Percentiles rank a stretch among this genome's conserved stretches.
These are phyloP conservation scores for Amblyopsis rosae DNA, from an alignment of 2,113 vertebrate genomes.

Conservation along the genomic window DNA sequence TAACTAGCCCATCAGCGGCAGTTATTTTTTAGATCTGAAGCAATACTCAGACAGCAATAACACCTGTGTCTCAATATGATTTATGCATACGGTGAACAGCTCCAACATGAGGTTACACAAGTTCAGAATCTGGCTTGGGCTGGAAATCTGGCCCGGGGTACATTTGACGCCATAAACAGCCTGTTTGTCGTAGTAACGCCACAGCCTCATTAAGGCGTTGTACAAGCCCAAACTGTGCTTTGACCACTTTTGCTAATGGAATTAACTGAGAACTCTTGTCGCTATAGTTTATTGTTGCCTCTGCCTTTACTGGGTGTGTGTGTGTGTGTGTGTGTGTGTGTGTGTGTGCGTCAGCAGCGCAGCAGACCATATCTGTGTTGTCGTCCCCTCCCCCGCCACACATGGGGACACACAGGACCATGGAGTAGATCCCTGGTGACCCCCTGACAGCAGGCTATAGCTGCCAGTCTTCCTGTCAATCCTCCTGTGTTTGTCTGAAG, in stretches of 20 bases:
- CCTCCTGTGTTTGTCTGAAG: slow-evolving; percentile 29
- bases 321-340: slow-evolving; percentile 27
- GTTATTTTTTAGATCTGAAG: slow-evolving; percentile 68
- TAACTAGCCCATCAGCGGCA: slow-evolving; percentile 61
- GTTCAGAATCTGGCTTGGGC: slow-evolving; percentile 11
- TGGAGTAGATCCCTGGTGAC: slow-evolving; percentile 44
- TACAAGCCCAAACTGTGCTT: slow-evolving; percentile 10
- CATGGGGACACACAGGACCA: slow-evolving; percentile 11
- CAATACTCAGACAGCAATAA: slow-evolving; percentile 83
- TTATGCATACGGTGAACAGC: slow-evolving; percentile 24
- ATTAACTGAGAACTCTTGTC: slow-evolving; percentile 20
- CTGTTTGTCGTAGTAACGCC: slow-evolving; percentile 40
- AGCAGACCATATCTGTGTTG: slow-evolving; percentile 17
- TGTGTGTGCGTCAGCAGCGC: slow-evolving; percentile 41
- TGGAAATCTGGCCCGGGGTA: slow-evolving; percentile 22
- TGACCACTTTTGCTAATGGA: slow-evolving; percentile 33
- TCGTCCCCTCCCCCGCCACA: slow-evolving; percentile 30
- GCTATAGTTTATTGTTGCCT: slow-evolving; percentile 33
- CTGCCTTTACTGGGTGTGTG: slow-evolving; percentile 45
- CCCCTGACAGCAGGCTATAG: slow-evolving; percentile 57
- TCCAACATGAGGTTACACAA: neutral
- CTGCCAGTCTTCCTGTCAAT: slow-evolving; percentile 75
- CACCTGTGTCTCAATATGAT: slow-evolving; percentile 50
- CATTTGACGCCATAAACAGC: slow-evolving; percentile 7
- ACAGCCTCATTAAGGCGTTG: slow-evolving; percentile 47